These are phyloP conservation scores for Phenganax marumi DNA, from an alignment of 92 coral and sea anemone genomes.

Conservation along the genomic window DNA sequence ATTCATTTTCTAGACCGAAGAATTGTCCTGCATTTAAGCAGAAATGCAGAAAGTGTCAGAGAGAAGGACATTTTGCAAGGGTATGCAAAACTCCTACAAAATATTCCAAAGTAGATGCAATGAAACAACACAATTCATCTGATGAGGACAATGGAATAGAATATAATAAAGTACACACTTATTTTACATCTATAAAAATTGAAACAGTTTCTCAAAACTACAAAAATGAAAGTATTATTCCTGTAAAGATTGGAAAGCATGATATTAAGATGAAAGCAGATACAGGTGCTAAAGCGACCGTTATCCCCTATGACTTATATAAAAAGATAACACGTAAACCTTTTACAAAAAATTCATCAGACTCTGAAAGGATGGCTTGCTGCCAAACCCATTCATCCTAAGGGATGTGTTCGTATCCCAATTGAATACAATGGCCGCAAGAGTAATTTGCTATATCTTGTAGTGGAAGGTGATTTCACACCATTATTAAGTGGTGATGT, in stretches of 20 bases:
- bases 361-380: slow-evolving; percentile 63
- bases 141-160: background rate
- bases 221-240: slow-evolving; percentile 38
- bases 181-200: slow-evolving; percentile 62
- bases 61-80: slow-evolving; percentile 56
- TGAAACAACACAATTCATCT: slow-evolving; percentile 24
- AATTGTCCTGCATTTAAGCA: slow-evolving; percentile 54
- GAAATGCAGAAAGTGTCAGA: slow-evolving; percentile 45
- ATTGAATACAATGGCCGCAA: slow-evolving; percentile 51
- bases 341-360: slow-evolving; percentile 51
- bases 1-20: slow-evolving; percentile 59
- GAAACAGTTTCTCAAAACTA: slow-evolving; percentile 47
- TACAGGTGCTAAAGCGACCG: slow-evolving; percentile 67
- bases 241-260: slow-evolving; percentile 42
- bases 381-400: slow-evolving; percentile 50
- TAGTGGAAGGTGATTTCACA: slow-evolving; percentile 55
- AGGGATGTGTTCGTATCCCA: slow-evolving; percentile 51
- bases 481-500: slow-evolving; percentile 65
- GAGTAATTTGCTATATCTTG: slow-evolving; percentile 51
- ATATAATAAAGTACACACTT: slow-evolving; percentile 40
- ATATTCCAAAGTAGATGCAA: slow-evolving; percentile 34
- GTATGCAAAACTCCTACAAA: slow-evolving; percentile 41
- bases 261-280: slow-evolving; percentile 52
- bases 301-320: slow-evolving; percentile 61
- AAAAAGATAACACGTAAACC: slow-evolving; percentile 55